Base-by-base conservation (phyloP, 1,140 invertebrate species). In the Rhyacophila brunnea region DNA sequence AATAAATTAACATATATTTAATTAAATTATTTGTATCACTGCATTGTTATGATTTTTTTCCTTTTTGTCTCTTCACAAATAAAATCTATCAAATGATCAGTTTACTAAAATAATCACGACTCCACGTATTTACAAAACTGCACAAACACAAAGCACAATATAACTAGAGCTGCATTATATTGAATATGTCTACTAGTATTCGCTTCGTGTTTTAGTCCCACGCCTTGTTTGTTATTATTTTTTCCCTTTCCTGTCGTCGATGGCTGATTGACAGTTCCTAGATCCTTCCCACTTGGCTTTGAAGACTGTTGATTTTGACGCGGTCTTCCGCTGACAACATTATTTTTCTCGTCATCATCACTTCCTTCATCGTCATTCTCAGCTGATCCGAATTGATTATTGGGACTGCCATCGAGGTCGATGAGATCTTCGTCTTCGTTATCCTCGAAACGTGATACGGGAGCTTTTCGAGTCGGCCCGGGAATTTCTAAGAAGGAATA, bases 401-500 rank as follows among this genome's bases (percentile, higher is more conserved):
- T 47, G 23, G 45, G 19, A 11, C 20, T 23, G 6, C 28, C 36
- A 11, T 57, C 54, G 2, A 36, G 19, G 1, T 47, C 54, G 11
- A 17, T 23, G 48, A 60, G 48, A 6, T 15, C 49, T 6, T 72
- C 69, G 44, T 70, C 70, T 47, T 72, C 71, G 18, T 71, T 69
- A 34, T 76, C 72, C 32, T 59, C 47, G 47, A 59, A 54, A 70
- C 66, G 17, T 62, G 35, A 28, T 28, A 28, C 23, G 48, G n/a
- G 36, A 4, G 68, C 58, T 58, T 67, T 40, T 64, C 73, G 69
- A 57, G 77, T 81, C 52, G 80, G 79, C 45, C 79, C 80, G 34
- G 80, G 80, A 57, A 82, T 82, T 72, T 82, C 80, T 82, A 68
- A 23, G 66, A 60, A 28, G 9, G 23, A 28, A n/a, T n/a, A n/a